phyloP scores from a whole-genome alignment of 2,113 vertebrate species.

The Puffinus mauretanicus region DNA sequence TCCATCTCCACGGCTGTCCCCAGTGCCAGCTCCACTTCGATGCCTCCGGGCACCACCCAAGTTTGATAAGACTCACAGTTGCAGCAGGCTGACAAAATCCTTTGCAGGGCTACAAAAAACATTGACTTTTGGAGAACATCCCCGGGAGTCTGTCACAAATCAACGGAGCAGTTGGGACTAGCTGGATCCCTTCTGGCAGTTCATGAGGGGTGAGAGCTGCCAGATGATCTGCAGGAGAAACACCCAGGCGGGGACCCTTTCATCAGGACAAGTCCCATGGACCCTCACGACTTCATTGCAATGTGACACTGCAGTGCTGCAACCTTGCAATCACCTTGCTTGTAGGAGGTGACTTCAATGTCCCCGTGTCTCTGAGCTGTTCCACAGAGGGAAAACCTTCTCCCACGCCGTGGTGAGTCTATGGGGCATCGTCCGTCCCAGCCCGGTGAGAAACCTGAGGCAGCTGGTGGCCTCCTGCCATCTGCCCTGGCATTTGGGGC shows the following conservation, averaged over 20 bases:
- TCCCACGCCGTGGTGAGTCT: not conserved
- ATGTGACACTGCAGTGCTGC: not conserved
- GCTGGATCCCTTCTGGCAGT: not conserved
- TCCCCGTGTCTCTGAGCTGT: not conserved
- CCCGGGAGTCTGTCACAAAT: not conserved
- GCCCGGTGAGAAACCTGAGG: not conserved
- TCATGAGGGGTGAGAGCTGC: not conserved
- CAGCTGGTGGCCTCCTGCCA: not conserved
- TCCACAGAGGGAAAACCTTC: not conserved
- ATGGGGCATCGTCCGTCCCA: not conserved
- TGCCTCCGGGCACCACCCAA: rapidly evolving
- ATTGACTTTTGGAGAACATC: rapidly evolving
- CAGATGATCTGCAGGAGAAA: not conserved
- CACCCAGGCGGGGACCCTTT: rapidly evolving
- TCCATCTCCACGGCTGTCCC: not conserved
- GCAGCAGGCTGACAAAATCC: not conserved
- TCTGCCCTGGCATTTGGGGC: not conserved
- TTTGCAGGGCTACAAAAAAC: not conserved
- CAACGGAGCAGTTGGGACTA: not conserved
- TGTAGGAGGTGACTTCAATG: not conserved
- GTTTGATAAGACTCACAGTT: not conserved
- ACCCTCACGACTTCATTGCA: not conserved
- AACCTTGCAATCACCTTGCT: not conserved
- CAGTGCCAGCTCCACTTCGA: not conserved
- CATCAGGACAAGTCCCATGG: not conserved